A percentile compares a stretch with the other conserved stretches of the same genome.
Conservation (phyloP, 2,797 vertebrate species). For the Poeciliopsis gracilis region DNA sequence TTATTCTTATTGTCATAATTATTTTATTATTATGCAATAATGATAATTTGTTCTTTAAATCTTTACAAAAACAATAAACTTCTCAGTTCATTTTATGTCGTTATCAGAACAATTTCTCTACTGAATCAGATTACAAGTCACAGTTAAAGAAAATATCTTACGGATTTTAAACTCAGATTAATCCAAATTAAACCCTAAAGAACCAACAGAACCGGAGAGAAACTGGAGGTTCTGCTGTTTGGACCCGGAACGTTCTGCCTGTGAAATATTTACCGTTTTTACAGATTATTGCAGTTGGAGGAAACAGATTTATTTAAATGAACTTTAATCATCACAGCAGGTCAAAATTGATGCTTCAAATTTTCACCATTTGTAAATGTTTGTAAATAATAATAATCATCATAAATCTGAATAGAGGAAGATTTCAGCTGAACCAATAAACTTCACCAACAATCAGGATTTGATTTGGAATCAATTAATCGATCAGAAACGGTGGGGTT, state of each 20-base stretch:
- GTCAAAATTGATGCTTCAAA: neutral
- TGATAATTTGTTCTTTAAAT: neutral
- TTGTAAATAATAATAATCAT: too few species aligned
- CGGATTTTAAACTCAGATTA: neutral
- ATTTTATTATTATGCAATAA: neutral
- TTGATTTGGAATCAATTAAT: neutral
- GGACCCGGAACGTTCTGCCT: neutral
- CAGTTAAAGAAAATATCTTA: neutral
- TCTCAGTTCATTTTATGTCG: too few species aligned
- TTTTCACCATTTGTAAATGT: too few species aligned
- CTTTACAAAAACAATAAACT: neutral
- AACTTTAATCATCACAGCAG: neutral
- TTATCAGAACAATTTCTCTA: neutral
- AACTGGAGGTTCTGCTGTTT: constrained; percentile 1
- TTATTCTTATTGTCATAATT: neutral
- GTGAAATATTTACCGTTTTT: too few species aligned
- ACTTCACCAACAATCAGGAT: neutral
- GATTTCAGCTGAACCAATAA: neutral
- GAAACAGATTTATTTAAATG: too few species aligned
- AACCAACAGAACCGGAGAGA: neutral
- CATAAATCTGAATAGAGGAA: neutral
- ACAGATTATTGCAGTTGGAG: too few species aligned
- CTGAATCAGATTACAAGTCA: too few species aligned
- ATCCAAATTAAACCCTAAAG: neutral
- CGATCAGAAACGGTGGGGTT: neutral